These are phyloP conservation scores for Lathamus discolor DNA, from an alignment of 2,113 vertebrate genomes.

Conservation along the genomic window DNA sequence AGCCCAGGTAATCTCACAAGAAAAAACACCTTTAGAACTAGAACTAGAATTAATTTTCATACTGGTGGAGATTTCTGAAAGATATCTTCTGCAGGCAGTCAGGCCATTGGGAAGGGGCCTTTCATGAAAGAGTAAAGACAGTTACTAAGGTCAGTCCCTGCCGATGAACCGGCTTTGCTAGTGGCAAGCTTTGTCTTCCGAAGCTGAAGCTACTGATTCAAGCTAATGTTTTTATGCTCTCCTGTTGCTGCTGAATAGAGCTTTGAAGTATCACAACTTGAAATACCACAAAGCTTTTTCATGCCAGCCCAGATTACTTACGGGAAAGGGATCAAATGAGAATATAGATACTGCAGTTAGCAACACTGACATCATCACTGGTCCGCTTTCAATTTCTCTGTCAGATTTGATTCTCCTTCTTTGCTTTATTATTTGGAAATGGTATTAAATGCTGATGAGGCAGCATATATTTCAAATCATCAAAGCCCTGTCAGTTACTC, in stretches of 20 bases:
- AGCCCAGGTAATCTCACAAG: not conserved
- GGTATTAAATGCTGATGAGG: not conserved
- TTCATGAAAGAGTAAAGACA: not conserved
- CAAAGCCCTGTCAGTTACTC: not conserved
- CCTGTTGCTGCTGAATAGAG: not conserved
- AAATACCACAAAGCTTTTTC: not conserved
- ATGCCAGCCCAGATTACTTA: not conserved
- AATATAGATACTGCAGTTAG: not conserved
- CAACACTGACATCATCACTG: not conserved
- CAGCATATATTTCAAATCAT: not conserved
- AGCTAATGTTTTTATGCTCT: not conserved
- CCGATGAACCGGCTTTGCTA: accelerated
- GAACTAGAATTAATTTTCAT: not conserved
- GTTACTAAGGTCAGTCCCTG: not conserved
- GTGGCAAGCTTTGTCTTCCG: not conserved
- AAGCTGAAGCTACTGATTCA: not conserved
- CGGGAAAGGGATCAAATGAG: conserved; percentile 39
- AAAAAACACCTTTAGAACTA: not conserved
- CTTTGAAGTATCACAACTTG: conserved; percentile 24
- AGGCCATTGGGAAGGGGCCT: not conserved
- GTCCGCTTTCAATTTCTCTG: not conserved
- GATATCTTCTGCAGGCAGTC: not conserved
- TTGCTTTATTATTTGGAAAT: not conserved
- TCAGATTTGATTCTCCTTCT: not conserved
- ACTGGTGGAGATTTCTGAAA: not conserved